Percentiles rank a stretch among this genome's conserved stretches.
phyloP scores from a whole-genome alignment of 2,888 invertebrate species.

The Hoplodrina ambigua region DNA sequence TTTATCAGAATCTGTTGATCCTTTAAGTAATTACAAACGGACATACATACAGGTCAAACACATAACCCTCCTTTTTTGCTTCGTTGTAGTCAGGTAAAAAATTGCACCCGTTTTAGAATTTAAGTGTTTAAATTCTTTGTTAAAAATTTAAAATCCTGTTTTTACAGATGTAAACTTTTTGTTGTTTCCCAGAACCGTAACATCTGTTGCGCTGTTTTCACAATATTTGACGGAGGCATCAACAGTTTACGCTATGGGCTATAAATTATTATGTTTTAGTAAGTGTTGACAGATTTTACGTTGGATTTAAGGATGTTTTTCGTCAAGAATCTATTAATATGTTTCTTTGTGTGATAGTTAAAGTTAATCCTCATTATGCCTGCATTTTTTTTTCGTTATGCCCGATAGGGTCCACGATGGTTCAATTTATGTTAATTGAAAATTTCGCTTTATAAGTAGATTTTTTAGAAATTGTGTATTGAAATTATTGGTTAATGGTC shows the following conservation, averaged over 20 bases:
- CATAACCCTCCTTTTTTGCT: too few relatives aligned
- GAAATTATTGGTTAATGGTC: too few relatives aligned
- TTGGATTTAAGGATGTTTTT: background rate
- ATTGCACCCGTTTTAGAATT: background rate
- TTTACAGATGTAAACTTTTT: background rate
- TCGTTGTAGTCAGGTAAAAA: background rate
- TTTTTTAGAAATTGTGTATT: too few relatives aligned
- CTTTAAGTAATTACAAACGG: too few relatives aligned
- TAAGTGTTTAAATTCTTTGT: background rate
- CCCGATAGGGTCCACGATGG: too few relatives aligned
- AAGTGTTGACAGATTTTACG: slow-evolving; percentile 11
- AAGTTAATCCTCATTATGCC: too few relatives aligned
- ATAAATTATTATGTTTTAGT: slow-evolving; percentile 21
- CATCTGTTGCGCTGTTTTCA: slow-evolving; percentile 21
- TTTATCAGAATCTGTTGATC: too few relatives aligned
- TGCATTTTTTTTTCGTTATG: too few relatives aligned
- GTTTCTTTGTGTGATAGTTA: too few relatives aligned
- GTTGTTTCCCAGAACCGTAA: slow-evolving; percentile 21
- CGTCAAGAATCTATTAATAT: background rate
- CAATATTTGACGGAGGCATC: slow-evolving; percentile 41
- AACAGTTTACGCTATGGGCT: slow-evolving; percentile 39
- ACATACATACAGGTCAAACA: too few relatives aligned
- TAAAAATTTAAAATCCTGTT: slow-evolving; percentile 2
- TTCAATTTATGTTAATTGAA: too few relatives aligned
- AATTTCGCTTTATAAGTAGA: too few relatives aligned